Evolutionary conservation across 2,888 invertebrate genomes (phyloP), one percentile per base, ranked within the genome.

Genomic region (Machimus atricapillus): DNA sequence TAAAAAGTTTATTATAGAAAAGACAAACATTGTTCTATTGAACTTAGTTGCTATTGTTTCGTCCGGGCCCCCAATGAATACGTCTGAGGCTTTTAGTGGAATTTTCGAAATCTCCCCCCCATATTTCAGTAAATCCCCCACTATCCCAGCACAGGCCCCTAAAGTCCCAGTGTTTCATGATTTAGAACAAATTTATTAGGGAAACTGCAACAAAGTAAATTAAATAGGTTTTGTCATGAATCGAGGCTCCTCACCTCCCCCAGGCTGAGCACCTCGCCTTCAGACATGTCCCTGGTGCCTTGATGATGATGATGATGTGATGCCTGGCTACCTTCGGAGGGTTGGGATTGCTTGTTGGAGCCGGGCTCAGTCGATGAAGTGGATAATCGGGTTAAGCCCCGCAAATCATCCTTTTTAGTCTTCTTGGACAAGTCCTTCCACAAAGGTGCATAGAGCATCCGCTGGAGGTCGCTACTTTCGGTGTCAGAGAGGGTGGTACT

Each of bases 221-320:
- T 1, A 82, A 56, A 56, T 14, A 82, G 31, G 6, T 40, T 56
- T 31, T 56, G 81, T 83, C 83, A 83, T 58, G 58, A 83, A n/a
- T 66, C 37, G 40, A 83, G 31, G 16, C 34, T 27, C 40, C 43
- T 16, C 16, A 85, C 74, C 58, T 85, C 85, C 9, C 85, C 85
- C 46, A 85, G 43, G 74, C 85, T 85, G 16, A 85, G 74, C 7
- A 74, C 74, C 31, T 85, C 85, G 43, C 85, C 85, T 1, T 85
- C 85, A 16, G 85, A 85, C 1, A 85, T 31, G 34, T 52, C 37
- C 14, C 52, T 14, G 23, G 23, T 23, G n/a, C 14, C 43, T 4
- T 14, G 43, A 5, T n/a, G 23, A 8, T 40, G 37, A 8, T 40
- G 37, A 7, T 19, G 76, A 7, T 31, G 76, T n/a, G 76, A 76